phyloP scores from a whole-genome alignment of 2,888 invertebrate species.

The Chesias legatella region DNA sequence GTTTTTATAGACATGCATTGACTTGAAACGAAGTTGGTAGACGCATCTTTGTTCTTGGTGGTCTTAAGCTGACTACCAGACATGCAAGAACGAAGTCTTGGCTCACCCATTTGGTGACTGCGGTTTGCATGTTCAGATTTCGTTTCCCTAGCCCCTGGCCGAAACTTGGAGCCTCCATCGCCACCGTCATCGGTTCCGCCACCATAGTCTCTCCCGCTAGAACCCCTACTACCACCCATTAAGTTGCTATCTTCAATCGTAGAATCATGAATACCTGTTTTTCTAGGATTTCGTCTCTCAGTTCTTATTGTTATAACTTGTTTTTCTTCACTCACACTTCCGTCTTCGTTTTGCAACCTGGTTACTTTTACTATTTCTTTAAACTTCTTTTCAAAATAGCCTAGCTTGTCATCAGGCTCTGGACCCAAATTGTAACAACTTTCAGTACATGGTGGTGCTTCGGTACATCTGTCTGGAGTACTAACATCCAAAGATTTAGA shows the following conservation, averaged over 20 bases:
- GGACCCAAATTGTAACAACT: constrained; percentile 11
- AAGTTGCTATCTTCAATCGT: background rate
- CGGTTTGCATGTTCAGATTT: constrained; percentile 16
- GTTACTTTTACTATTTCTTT: constrained; percentile 45
- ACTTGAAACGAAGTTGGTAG: constrained; percentile 3
- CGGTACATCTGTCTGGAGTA: background rate
- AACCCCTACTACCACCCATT: background rate
- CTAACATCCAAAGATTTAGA: constrained; percentile 2
- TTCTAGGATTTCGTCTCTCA: constrained; percentile 33
- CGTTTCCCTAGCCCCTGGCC: constrained; percentile 6
- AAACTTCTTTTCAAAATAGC: constrained; percentile 37
- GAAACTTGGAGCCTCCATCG: constrained; percentile 4
- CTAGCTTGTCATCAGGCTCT: constrained; percentile 21
- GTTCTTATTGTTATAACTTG: constrained; percentile 43
- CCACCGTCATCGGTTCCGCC: constrained; percentile 1
- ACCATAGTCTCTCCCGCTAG: background rate
- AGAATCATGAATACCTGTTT: constrained; percentile 1
- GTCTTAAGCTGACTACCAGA: constrained; percentile 16
- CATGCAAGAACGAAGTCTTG: constrained; percentile 16
- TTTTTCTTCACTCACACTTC: constrained; percentile 43
- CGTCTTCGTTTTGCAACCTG: constrained; percentile 38
- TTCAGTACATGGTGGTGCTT: constrained; percentile 5
- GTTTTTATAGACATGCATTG: constrained; percentile 3
- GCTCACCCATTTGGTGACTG: constrained; percentile 16
- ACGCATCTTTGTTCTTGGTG: constrained; percentile 6